Conservation (phyloP, 2,113 vertebrate genomes). For the Actinemys pallida region DNA sequence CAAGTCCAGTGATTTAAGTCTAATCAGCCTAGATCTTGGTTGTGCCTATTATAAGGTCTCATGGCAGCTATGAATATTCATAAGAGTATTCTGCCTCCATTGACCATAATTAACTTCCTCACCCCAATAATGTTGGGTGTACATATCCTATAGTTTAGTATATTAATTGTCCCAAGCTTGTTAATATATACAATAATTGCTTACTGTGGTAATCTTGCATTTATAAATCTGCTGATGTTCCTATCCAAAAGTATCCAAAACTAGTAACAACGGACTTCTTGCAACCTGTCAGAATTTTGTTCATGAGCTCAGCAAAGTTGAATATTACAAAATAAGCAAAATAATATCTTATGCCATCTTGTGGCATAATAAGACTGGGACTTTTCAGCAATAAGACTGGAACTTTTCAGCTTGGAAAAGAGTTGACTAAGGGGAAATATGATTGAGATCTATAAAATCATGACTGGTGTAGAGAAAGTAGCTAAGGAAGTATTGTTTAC, state of each 20-base stretch:
- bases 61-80: background rate
- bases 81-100: background rate
- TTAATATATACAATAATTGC: background rate
- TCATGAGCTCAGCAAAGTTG: background rate
- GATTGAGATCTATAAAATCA: no score
- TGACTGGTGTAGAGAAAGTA: no score
- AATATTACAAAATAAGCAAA: background rate
- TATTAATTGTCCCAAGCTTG: background rate
- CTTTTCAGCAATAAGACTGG: no score
- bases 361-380: no score
- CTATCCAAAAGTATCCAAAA: background rate
- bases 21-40: background rate
- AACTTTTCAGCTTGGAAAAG: no score
- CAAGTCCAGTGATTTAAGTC: background rate
- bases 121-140: background rate
- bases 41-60: background rate
- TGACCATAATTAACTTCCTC: background rate
- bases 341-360: background rate
- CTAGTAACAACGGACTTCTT: background rate
- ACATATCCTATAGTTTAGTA: background rate
- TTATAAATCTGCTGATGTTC: background rate
- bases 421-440: no score
- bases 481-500: no score
- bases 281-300: background rate
- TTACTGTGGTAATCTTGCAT: background rate